Base-by-base conservation (phyloP, 2,888 invertebrate genomes). In the Andricus curvator region DNA sequence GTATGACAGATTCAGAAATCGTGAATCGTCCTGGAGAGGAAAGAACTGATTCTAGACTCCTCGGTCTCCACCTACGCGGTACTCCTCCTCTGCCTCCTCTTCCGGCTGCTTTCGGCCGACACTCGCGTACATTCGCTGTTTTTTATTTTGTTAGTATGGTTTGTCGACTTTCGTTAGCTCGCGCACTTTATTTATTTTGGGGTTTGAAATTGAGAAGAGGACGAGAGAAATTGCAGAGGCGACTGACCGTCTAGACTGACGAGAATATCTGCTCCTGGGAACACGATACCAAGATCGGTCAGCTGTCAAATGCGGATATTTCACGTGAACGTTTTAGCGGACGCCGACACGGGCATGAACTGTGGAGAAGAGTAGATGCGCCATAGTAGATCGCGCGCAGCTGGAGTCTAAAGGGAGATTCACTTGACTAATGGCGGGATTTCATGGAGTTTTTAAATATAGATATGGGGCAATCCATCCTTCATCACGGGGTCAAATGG, bases 31-130 rank as follows among this genome's bases (percentile, higher is more conserved):
- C 74, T 74, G 51, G 20, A 74, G 68, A 68, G 48, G 44, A 68
- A 20, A 74, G 74, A 51, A 33, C 74, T 51, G 74, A 56, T 51
- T 74, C 33, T 17, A 70, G 68, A 17, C 48, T 70, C 68, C 68
- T 44, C 44, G 44, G 68, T 20, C 48, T 51, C 70, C 70, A 70
- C 70, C 70, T 56, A 74, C 74, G 33, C 33, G 51, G 29, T 74
- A 33, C 70, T 51, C 74, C 70, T 51, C 51, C 74, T 74, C 74
- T 70, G 51, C 70, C 48, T 70, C 70, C 48, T 70, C 70, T 70
- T 70, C 70, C 70, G 70, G 70, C 70, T 48, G 29, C 48, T 56
- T 74, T 74, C 74, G 74, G 56, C 13, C 56, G n/a, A 74, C 74
- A 74, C 74, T 74, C 33, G n/a, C 56, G 74, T 70, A 51, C 56